Evolutionary conservation across 1,140 invertebrate genomes (phyloP), one percentile per base, ranked within the genome.

Genomic region (Nebria ingens): DNA sequence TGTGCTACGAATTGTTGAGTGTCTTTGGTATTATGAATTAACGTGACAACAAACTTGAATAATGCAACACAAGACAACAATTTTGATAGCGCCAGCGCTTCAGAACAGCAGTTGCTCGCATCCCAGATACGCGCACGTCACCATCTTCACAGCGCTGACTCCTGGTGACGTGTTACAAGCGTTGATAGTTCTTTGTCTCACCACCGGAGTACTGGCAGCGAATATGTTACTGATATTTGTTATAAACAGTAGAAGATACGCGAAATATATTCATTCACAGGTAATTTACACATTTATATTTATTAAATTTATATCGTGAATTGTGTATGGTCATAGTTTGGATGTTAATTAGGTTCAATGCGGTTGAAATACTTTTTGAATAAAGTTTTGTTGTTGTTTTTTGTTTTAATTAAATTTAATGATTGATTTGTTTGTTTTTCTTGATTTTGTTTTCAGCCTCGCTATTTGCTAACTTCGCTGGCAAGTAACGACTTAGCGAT

Each of bases 241-340:
- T 15, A 80, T 91, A 61, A 91, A 89, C 69, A 89, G 84, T 67
- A 75, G 84, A 19, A 75, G 85, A 54, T 91, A 89, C 68, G 81
- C 84, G 57, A 87, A 86, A 66, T 89, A 88, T 67, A 89, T 91
- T 59, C 86, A 89, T 68, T 84, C 86, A 63, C 87, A 90, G 84
- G 87, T 90, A 71, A 71, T 60, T 45, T 34, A 50, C 11, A 13
- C 19, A 45, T 45, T 49, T 13, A 29, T 49, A n/a, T n/a, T n/a
- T n/a, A n/a, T n/a, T n/a, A n/a, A n/a, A n/a, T n/a, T n/a, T n/a
- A n/a, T n/a, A n/a, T 38, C 34, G 1, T 38, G 34, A 15, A 15
- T n/a, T n/a, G 3, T 38, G 17, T 3, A 2, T 38, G 17, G 17
- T 38, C 1, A 38, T 38, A 38, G 13, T 38, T n/a, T 15, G 17